phyloP scores from a whole-genome alignment of 2,888 invertebrate species.

The Megamerina dolium region DNA sequence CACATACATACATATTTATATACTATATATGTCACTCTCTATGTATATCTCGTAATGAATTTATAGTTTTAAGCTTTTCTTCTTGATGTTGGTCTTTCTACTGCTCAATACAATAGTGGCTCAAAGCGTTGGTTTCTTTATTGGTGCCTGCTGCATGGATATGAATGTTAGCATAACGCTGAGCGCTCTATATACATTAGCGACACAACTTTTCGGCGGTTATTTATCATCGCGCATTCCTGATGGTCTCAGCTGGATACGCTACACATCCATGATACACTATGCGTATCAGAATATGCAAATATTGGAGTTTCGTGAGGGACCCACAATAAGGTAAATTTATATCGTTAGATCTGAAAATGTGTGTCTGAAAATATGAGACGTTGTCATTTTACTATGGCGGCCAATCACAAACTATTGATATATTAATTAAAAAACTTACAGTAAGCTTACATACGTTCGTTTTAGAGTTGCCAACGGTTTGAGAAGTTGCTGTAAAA shows the following conservation, averaged over 20 bases:
- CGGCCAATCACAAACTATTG: too few species aligned
- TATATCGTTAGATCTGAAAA: neutral
- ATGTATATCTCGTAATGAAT: slow-evolving; percentile 9
- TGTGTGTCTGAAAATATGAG: too few species aligned
- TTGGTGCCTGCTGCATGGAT: slow-evolving; percentile 71
- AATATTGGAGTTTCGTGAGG: slow-evolving; percentile 68
- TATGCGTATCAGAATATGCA: slow-evolving; percentile 79
- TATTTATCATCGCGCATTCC: slow-evolving; percentile 70
- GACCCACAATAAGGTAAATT: slow-evolving; percentile 63
- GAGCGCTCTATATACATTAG: slow-evolving; percentile 69
- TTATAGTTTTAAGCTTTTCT: slow-evolving; percentile 57
- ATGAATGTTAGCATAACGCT: slow-evolving; percentile 72
- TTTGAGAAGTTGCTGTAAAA: too few species aligned
- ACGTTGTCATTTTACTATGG: too few species aligned
- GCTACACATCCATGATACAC: slow-evolving; percentile 70
- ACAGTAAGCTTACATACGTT: neutral
- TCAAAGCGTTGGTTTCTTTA: slow-evolving; percentile 73
- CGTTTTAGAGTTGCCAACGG: too few species aligned
- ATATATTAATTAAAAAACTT: neutral
- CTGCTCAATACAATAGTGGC: slow-evolving; percentile 67
- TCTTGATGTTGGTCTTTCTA: slow-evolving; percentile 62
- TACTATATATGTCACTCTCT: neutral
- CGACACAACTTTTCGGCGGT: slow-evolving; percentile 69
- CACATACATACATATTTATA: slow-evolving; percentile 1
- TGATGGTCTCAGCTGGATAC: slow-evolving; percentile 66